Conservation (phyloP, 2,888 invertebrate species). For the Drosophila suboccidentalis region DNA sequence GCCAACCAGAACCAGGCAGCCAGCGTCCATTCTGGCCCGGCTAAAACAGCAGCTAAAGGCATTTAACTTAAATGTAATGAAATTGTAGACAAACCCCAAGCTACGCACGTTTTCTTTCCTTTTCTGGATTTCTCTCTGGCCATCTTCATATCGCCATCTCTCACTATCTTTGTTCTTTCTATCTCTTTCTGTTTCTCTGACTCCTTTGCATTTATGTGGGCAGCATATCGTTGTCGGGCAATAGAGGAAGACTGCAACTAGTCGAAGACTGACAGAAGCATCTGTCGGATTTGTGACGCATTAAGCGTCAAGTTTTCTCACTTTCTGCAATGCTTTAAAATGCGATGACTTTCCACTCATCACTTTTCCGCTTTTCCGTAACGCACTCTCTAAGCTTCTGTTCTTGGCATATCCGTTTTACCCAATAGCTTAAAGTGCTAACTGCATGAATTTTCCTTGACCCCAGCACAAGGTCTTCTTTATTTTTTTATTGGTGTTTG, state of each 20-base stretch:
- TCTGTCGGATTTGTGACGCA: conserved; percentile 57
- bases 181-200: not conserved
- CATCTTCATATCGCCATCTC: too few relatives aligned
- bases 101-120: conserved; percentile 58
- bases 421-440: conserved; percentile 58
- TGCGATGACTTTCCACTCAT: conserved; percentile 58
- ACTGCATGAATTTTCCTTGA: conserved; percentile 25
- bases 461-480: not conserved
- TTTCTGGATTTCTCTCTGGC: conserved; percentile 18
- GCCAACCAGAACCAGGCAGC: not conserved
- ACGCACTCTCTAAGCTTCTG: not conserved
- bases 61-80: conserved; percentile 77
- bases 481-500: not conserved
- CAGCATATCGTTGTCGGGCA: conserved; percentile 13
- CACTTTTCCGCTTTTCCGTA: conserved; percentile 1
- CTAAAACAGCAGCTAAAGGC: conserved; percentile 63
- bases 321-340: conserved; percentile 43
- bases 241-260: conserved; percentile 10
- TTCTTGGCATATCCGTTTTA: not conserved
- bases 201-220: conserved; percentile 16
- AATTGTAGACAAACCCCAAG: conserved; percentile 55
- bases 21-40: conserved; percentile 15
- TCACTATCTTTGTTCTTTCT: conserved; percentile 9
- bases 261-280: conserved; percentile 17
- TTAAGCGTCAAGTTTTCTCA: conserved; percentile 62